Base-by-base conservation (phyloP, 2,113 vertebrate genomes). In the Patagioenas fasciata region DNA sequence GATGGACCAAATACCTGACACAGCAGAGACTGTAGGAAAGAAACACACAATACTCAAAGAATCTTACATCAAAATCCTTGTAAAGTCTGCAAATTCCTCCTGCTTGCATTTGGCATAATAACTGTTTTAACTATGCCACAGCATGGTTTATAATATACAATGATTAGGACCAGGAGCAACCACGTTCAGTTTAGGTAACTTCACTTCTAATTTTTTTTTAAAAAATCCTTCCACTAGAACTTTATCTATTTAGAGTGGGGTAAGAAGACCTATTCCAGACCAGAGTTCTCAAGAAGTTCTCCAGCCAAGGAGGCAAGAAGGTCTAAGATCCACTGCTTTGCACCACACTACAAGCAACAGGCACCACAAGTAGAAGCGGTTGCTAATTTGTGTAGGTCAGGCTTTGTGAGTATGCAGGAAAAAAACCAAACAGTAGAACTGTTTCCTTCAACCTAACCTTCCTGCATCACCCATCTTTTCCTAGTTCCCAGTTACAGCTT, bases 81-180 rank as follows among this genome's bases (percentile, higher is more conserved):
- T 28, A 69, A 92, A 91, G 28, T 80, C 47, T 71, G 80, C 32
- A 80, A 84, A 91, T 91, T 83, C 54, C 51, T 80, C 60, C 40
- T 69, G 56, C 57, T 73, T 89, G 57, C 12, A 36, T 90, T 74
- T 91, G 36, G 56, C 48, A 87, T 40, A 60, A 18, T 38, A 81
- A 74, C 42, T 34, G 38, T n/a, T 51, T 54, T 71, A 89, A 79
- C 66, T 64, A 57, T 24, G 31, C 13, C 15, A 80, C 28, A 84
- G 32, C 10, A 44, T 38, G 58, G n/a, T 78, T 88, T 40, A 26
- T 80, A 66, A 93, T 13, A 67, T 14, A 77, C 56, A 88, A 26
- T 7, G 0, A 66, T 62, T 54, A 80, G 54, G 89, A 61, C 9
- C 11, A 85, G 50, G 17, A 82, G 8, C 23, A 91, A 91, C 13